Conservation (phyloP, 2,797 vertebrate genomes). For the Arrhamphus sclerolepis region DNA sequence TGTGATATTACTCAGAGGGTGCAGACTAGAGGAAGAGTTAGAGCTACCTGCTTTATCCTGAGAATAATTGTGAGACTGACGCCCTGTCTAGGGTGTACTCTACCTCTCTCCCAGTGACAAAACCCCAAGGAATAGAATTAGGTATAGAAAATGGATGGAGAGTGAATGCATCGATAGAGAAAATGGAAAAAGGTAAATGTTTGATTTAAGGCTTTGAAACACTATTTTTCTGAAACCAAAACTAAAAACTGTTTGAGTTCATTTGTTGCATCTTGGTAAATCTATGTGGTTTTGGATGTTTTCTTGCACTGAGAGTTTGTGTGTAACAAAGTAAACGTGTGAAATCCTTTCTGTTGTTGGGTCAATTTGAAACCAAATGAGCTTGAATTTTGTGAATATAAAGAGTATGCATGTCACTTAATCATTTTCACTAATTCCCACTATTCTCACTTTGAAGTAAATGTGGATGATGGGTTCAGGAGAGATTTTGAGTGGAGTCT, state of each 20-base stretch:
- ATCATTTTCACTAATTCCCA: slow-evolving; percentile 27
- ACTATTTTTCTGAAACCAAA: not conserved
- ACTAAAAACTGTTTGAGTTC: slow-evolving; percentile 16
- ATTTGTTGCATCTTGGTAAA: not conserved
- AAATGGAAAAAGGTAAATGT: no score
- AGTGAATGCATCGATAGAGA: no score
- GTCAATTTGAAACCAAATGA: slow-evolving; percentile 4
- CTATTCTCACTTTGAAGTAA: slow-evolving; percentile 26
- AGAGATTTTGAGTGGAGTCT: slow-evolving; percentile 21
- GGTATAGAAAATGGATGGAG: no score
- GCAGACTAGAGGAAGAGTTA: slow-evolving; percentile 21
- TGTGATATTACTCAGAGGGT: slow-evolving; percentile 21
- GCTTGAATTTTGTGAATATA: slow-evolving; percentile 13
- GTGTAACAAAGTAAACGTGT: not conserved
- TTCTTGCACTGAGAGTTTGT: slow-evolving; percentile 4
- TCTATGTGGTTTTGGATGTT: slow-evolving; percentile 7
- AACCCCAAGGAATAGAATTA: no score
- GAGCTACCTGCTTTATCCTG: no score
- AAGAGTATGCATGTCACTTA: slow-evolving; percentile 17
- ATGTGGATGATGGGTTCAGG: slow-evolving; percentile 25
- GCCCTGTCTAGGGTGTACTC: no score
- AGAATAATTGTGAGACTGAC: no score
- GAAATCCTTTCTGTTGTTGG: not conserved
- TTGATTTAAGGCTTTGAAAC: not conserved
- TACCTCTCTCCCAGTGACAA: no score